These are phyloP conservation scores for Ciona savignyi DNA, from an alignment of 23 tunicate genomes.

Conservation along the genomic window DNA sequence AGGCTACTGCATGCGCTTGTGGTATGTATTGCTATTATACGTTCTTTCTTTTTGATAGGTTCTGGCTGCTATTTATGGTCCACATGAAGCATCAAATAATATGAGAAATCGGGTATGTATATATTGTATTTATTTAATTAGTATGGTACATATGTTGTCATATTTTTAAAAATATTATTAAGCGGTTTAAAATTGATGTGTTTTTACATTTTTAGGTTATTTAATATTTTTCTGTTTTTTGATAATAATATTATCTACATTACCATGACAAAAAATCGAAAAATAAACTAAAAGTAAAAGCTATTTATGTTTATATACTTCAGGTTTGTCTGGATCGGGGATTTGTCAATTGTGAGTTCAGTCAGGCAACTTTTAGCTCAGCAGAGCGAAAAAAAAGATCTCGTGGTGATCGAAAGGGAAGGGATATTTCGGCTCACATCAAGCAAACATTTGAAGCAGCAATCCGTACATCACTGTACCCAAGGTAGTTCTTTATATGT, in stretches of 20 bases:
- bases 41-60: conserved; percentile 27
- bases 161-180: background rate
- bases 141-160: background rate
- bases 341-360: conserved; percentile 80
- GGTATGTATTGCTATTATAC: too few species aligned
- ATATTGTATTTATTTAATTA: background rate
- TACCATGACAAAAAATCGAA: too few species aligned
- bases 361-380: conserved; percentile 89
- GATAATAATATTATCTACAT: too few species aligned
- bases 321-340: conserved; percentile 61
- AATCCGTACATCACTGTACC: conserved; percentile 75
- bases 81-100: conserved; percentile 70
- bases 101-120: conserved; percentile 39
- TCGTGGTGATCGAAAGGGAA: conserved; percentile 78
- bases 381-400: conserved; percentile 80
- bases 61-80: conserved; percentile 92
- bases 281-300: too few species aligned
- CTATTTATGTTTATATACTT: too few species aligned
- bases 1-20: background rate
- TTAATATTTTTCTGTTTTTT: too few species aligned
- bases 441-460: conserved; percentile 95
- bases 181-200: too few species aligned
- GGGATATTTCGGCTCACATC: conserved; percentile 68
- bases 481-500: conserved; percentile 25
- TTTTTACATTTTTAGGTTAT: too few species aligned